Evolutionary conservation across 2,888 invertebrate genomes (phyloP), one percentile per base, ranked within the genome.

Genomic region (Metallyticus violacea): DNA sequence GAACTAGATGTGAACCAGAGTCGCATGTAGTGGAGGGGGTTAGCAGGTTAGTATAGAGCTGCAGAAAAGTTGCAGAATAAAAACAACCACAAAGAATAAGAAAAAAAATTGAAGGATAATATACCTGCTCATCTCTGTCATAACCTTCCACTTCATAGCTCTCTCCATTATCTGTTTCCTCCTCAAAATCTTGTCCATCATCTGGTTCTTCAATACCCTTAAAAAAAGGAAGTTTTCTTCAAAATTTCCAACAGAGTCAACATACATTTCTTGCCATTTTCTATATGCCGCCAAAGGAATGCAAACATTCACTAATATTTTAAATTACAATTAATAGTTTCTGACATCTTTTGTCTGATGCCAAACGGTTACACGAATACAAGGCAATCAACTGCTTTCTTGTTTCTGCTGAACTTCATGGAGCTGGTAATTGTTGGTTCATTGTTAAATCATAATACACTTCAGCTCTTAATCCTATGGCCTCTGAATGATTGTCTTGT

Each of bases 161-260:
- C 89, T 93, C 94, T 28, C 92, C 93, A 88, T 94, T 93, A 85
- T 94, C 93, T 85, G 92, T 93, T 89, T 92, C 93, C 86, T 91
- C 91, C 88, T 92, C 93, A 90, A 90, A 92, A 88, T 89, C 89
- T 29, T 88, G 89, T 79, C 89, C 89, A 86, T 89, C 89, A 81
- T 89, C 88, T 86, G 88, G 88, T 86, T 89, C 89, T 85, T 89
- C 89, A 84, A 87, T 86, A 76, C 85, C 88, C 88, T 89, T 81
- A 77, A 87, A 81, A 86, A 62, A 62, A 62, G 40, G 40, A 62
- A 62, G 40, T 4, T 62, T 62, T 62, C 40, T 62, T 62, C 40
- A 62, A 62, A 62, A 62, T 62, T 62, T 62, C 81, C 28, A 29
- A 25, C 25, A 9, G 28, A 28, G 26, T 15, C 15, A 29, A 28